Base-by-base conservation (phyloP, 2,888 invertebrate genomes). In the Yponomeuta plumbellus region DNA sequence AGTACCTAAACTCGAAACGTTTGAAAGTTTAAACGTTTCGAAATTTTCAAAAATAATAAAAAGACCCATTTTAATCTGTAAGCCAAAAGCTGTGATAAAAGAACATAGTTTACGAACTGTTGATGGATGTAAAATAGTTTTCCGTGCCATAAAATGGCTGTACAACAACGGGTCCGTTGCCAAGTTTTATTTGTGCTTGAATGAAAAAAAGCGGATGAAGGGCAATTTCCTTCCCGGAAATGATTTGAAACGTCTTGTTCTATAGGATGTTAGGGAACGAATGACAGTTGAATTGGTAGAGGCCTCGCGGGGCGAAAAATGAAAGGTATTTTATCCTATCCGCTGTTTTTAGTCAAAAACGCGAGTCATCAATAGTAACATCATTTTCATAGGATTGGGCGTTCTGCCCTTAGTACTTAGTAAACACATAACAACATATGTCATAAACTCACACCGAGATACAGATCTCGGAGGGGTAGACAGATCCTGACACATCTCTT, bases 151-250 rank as follows among this genome's bases (percentile, higher is more conserved):
- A 63, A 63, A 63, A 44, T 17, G 21, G 63, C 34, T 63, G 20
- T 63, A 63, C 63, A 44, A 63, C 40, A 34, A 17, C 44, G 17
- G 34, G 40, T 63, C 44, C 44, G 63, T 63, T 63, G 63, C 63
- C 63, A 63, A 63, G 44, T 63, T 62, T 63, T 63, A 63, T 63
- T 63, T 63, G 63, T 63, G 59, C 59, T n/a, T 23, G 44, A 44
- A 71, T 70, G 71, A 68, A 70, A 71, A 76, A 73, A 77, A 76
- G 73, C 74, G 72, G 78, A 77, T 79, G 77, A 75, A 79, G 77
- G 76, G 74, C 79, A 76, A 80, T 81, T 81, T 81, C 78, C 76
- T 75, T 67, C 65, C 65, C 71, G 70, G 73, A 72, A 77, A 80
- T 75, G 70, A 76, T 74, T 75, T 76, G 74, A 71, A 74, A 76